Conservation (phyloP, 2,797 vertebrate species). For the Monodelphis domestica region DNA sequence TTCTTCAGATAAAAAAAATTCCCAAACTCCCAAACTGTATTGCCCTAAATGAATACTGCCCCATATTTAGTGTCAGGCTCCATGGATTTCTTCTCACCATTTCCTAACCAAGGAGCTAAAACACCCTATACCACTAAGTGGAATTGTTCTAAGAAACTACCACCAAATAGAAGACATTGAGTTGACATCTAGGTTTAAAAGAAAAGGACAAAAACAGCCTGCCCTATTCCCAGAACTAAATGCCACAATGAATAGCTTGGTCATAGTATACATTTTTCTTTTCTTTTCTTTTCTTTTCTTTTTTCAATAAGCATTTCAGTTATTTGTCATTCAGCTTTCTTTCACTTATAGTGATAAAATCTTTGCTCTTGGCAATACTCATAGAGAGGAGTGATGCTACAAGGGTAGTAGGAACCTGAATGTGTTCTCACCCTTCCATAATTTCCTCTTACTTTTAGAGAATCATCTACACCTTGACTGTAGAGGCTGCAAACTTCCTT, state of each 20-base stretch:
- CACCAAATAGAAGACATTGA: conserved; percentile 24
- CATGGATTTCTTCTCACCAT: conserved; percentile 29
- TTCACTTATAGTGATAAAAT: conserved; percentile 30
- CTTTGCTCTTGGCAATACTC: conserved; percentile 67
- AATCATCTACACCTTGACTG: conserved; percentile 20
- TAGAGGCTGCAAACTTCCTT: conserved; percentile 3
- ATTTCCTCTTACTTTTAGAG: neutral
- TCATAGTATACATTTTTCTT: neutral
- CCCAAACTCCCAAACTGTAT: conserved; percentile 26
- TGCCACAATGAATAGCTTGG: conserved; percentile 31
- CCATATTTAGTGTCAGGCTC: conserved; percentile 12
- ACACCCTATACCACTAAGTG: conserved; percentile 44
- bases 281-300: conserved; percentile 47
- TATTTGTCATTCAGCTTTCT: conserved; percentile 28
- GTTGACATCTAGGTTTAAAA: conserved; percentile 31
- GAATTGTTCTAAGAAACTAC: neutral
- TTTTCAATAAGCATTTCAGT: conserved; percentile 31
- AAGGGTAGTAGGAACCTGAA: conserved; percentile 8
- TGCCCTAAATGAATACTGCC: conserved; percentile 18
- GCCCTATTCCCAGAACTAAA: conserved; percentile 30
- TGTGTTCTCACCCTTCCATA: neutral
- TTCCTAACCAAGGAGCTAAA: conserved; percentile 44
- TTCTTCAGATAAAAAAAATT: neutral
- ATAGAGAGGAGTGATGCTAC: conserved; percentile 64
- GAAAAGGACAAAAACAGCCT: conserved; percentile 40